Base-by-base conservation (phyloP, 2,113 vertebrate genomes). In the Apaloderma vittatum region DNA sequence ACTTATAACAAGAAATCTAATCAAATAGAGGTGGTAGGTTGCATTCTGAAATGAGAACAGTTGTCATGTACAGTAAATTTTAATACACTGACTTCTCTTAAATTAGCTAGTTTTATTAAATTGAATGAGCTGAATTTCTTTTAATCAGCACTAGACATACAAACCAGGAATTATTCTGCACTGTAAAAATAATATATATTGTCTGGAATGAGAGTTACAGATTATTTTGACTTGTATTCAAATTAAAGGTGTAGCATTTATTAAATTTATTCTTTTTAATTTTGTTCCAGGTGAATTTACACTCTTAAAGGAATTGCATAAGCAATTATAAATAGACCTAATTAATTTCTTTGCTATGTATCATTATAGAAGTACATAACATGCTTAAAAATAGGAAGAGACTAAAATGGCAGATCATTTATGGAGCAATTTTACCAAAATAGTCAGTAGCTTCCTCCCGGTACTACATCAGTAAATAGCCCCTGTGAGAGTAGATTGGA, bases 51-150 rank as follows among this genome's bases (percentile, higher is more conserved):
- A 98, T 97, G 94, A 97, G 97, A 96, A 90, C 58, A 96, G 66
- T 97, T 98, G 97, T 97, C 96, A 97, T 95, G 75, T 97, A 97
- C 51, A 95, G 95, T 97, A 97, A 97, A 97, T 97, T 98, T 97
- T 97, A 98, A 98, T 97, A 96, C 48, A 52, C 32, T 87, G 92
- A 89, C 93, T 97, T 86, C 96, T 77, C 90, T 88, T 95, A 97
- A 97, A 98, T 98, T 97, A 97, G 89, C 67, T 86, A 87, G 49
- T 97, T 98, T 98, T 96, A 92, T 96, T 92, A 98, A 98, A 97
- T 84, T 91, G 94, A 96, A 98, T 91, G 84, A 97, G 61, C 63
- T 95, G 32, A 20, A 76, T 94, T 78, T 88, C 95, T 96, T 97
- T 97, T 97, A 97, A 98, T 97, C 96, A 96, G 86, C n/a, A 54